These are phyloP conservation scores for Aotus griseimembra DNA, from an alignment of 2,797 vertebrate genomes.

Conservation along the genomic window DNA sequence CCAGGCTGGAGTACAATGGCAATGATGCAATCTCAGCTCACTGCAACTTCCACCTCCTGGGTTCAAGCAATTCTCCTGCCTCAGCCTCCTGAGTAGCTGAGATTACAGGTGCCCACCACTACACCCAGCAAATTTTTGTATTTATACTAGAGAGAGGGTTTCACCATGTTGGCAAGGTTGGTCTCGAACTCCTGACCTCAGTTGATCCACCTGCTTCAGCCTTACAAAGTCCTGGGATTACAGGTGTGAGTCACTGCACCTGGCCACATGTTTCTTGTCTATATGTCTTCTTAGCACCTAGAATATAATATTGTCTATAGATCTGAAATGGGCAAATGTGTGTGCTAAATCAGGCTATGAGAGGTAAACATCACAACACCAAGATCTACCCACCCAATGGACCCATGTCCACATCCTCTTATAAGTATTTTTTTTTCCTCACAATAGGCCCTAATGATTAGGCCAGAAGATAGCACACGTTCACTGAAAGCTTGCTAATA, in stretches of 20 bases:
- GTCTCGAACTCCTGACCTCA: neutral
- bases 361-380: neutral
- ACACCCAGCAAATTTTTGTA: neutral
- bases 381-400: neutral
- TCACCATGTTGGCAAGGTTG: neutral
- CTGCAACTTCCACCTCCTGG: no score
- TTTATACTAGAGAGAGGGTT: neutral
- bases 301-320: accelerated
- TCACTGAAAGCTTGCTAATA: neutral
- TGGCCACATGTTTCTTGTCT: neutral
- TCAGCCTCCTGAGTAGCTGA: neutral
- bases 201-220: neutral
- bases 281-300: neutral
- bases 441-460: neutral
- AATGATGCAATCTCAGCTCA: no score
- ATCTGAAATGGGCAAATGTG: neutral
- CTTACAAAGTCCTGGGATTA: neutral
- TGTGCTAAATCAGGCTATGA: neutral
- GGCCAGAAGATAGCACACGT: neutral
- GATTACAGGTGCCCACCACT: neutral
- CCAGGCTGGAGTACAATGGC: no score
- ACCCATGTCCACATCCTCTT: neutral
- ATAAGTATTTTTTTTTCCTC: neutral
- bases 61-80: neutral
- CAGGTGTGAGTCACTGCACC: neutral